A percentile compares a stretch with the other conserved stretches of the same genome.
phyloP scores from a whole-genome alignment of 1,140 invertebrate genomes.

The Drosophila chauvacae region DNA sequence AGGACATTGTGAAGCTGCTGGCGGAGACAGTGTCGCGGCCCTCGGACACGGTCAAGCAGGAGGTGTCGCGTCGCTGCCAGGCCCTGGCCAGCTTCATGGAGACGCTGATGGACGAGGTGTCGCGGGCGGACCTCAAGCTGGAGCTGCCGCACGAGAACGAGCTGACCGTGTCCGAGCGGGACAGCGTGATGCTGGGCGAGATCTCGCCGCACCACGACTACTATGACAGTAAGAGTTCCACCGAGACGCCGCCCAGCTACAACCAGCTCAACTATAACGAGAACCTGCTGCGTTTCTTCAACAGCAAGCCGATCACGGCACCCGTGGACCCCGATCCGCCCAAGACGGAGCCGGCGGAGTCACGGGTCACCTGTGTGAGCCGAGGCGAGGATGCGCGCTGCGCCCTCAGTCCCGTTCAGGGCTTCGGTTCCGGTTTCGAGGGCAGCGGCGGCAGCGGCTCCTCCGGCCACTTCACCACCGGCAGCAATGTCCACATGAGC shows the following conservation, averaged over 20 bases:
- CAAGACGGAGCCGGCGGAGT: constrained; percentile 78
- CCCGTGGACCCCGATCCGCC: constrained; percentile 81
- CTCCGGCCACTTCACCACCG: constrained; percentile 86
- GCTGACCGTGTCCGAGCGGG: constrained; percentile 88
- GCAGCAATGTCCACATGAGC: constrained; percentile 85
- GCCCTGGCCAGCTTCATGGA: constrained; percentile 91
- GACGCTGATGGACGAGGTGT: constrained; percentile 88
- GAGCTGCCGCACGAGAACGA: constrained; percentile 86
- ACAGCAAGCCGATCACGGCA: constrained; percentile 90
- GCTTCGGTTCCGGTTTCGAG: constrained; percentile 72
- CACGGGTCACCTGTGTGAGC: constrained; percentile 1
- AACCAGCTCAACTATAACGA: constrained; percentile 95
- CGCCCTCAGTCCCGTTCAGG: constrained; percentile 69
- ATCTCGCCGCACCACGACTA: constrained; percentile 93
- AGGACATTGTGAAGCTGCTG: constrained; percentile 89
- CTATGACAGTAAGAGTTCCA: constrained; percentile 92
- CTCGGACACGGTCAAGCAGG: constrained; percentile 86
- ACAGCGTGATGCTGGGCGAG: constrained; percentile 93
- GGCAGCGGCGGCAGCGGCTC: constrained; percentile 86
- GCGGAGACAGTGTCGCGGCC: constrained; percentile 88
- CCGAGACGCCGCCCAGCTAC: constrained; percentile 92
- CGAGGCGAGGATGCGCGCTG: constrained; percentile 58
- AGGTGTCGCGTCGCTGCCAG: constrained; percentile 89
- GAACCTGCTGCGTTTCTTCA: constrained; percentile 93
- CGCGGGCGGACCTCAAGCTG: constrained; percentile 85